These are phyloP conservation scores for Pachyseris speciosa DNA, from an alignment of 64 coral and sea anemone species.

Conservation along the genomic window DNA sequence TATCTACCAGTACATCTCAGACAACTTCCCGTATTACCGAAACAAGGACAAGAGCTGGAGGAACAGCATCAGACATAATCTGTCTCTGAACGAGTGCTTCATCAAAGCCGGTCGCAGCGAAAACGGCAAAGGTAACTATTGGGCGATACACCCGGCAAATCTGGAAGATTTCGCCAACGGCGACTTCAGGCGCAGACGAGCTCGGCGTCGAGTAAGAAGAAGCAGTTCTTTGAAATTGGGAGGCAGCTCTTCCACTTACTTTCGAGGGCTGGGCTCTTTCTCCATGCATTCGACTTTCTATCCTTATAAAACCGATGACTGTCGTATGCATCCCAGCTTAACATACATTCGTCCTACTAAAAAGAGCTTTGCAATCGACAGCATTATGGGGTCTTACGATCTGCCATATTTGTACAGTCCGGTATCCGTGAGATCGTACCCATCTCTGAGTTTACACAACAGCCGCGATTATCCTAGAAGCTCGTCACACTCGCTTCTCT, in stretches of 20 bases:
- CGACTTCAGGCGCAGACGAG: slow-evolving; percentile 93
- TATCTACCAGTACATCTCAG: slow-evolving; percentile 97
- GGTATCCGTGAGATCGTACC: slow-evolving; percentile 25
- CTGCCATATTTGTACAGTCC: slow-evolving; percentile 20
- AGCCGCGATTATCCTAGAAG: background rate
- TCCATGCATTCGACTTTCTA: slow-evolving; percentile 23
- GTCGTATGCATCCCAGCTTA: slow-evolving; percentile 47
- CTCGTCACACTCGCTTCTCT: slow-evolving; percentile 2
- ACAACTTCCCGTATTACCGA: slow-evolving; percentile 95
- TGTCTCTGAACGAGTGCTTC: slow-evolving; percentile 98
- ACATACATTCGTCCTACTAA: slow-evolving; percentile 31
- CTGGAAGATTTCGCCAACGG: slow-evolving; percentile 98
- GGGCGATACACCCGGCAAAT: slow-evolving; percentile 96
- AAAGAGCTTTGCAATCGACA: slow-evolving; percentile 77
- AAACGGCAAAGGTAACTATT: slow-evolving; percentile 98
- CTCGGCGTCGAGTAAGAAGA: slow-evolving; percentile 85
- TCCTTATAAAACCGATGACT: slow-evolving; percentile 70
- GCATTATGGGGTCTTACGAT: slow-evolving; percentile 49
- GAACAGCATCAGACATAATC: slow-evolving; percentile 95
- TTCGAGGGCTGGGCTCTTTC: slow-evolving; percentile 55
- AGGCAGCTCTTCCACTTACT: slow-evolving; percentile 54
- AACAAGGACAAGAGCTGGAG: slow-evolving; percentile 99
- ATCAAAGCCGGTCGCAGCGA: slow-evolving; percentile 98
- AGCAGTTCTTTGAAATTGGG: slow-evolving; percentile 81
- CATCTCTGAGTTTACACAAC: background rate